These are phyloP conservation scores for Netelia virgata DNA, from an alignment of 2,888 invertebrate genomes.

Conservation along the genomic window DNA sequence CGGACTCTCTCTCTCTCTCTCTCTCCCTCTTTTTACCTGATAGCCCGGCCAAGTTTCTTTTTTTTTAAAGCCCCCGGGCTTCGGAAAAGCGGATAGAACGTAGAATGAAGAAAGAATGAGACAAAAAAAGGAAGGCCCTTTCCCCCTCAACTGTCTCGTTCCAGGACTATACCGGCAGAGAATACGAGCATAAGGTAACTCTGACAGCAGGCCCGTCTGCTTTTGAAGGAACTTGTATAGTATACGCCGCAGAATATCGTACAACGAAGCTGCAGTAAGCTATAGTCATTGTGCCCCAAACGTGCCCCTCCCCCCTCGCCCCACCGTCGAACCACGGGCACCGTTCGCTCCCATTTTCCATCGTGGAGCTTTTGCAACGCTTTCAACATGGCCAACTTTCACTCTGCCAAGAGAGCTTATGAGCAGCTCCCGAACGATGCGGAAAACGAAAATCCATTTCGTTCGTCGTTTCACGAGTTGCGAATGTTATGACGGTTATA, in stretches of 20 bases:
- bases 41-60: conserved; percentile 13
- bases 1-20: conserved; percentile 1
- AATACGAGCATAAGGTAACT: conserved; percentile 34
- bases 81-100: conserved; percentile 24
- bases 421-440: conserved; percentile 17
- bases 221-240: conserved; percentile 53
- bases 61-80: conserved; percentile 30
- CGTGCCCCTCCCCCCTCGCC: background rate
- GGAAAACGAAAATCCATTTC: conserved; percentile 48
- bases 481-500: conserved; percentile 17
- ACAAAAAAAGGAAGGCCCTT: conserved; percentile 9
- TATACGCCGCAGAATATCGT: conserved; percentile 10
- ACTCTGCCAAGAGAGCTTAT: conserved; percentile 28
- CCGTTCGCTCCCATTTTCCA: background rate
- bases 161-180: conserved; percentile 4
- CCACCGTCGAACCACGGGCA: background rate
- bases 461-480: conserved; percentile 17
- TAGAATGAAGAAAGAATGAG: conserved; percentile 1
- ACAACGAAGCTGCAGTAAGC: conserved; percentile 9
- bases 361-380: conserved; percentile 23
- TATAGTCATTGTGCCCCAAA: conserved; percentile 7
- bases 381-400: conserved; percentile 50
- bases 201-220: conserved; percentile 50
- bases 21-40: conserved; percentile 1
- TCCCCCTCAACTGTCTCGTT: conserved; percentile 39